Evolutionary conservation across 2,797 vertebrate species (phyloP).

Genomic region (Sardinella longiceps): DNA sequence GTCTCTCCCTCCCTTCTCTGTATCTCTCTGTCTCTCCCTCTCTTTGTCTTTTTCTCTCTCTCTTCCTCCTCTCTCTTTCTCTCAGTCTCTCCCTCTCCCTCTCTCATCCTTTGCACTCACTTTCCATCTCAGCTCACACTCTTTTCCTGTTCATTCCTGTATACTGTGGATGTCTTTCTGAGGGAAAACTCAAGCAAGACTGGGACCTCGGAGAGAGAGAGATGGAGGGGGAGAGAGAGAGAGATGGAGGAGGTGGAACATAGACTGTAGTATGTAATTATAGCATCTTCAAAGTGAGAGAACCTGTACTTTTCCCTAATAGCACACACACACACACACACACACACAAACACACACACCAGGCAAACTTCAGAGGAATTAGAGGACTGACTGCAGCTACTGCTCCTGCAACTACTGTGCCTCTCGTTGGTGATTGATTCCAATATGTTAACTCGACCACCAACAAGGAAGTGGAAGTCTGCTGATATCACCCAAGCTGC

Average conservation of each 20-base stretch:
- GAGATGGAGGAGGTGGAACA: slow-evolving; percentile 20
- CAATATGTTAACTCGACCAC: too few species aligned
- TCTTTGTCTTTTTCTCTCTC: neutral
- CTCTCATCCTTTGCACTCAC: neutral
- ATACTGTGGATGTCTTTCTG: slow-evolving; percentile 80
- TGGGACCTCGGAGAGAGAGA: slow-evolving; percentile 24
- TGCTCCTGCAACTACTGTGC: too few species aligned
- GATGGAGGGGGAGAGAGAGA: slow-evolving; percentile 14
- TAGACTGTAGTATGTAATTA: neutral
- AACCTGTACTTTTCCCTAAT: neutral
- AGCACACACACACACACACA: too few species aligned
- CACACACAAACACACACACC: too few species aligned
- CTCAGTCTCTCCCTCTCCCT: neutral
- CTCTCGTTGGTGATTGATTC: too few species aligned
- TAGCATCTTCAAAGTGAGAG: slow-evolving; percentile 42
- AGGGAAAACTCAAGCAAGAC: slow-evolving; percentile 56
- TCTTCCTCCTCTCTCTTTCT: neutral
- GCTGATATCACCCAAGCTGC: too few species aligned
- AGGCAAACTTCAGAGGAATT: too few species aligned
- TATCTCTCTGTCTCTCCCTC: slow-evolving; percentile 55
- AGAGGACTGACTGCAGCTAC: too few species aligned
- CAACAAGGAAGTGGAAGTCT: too few species aligned
- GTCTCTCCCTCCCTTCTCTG: slow-evolving; percentile 59
- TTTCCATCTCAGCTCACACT: neutral
- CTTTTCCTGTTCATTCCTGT: slow-evolving; percentile 64